phyloP scores from a whole-genome alignment of 2,888 invertebrate species.

The Megalurothrips usitatus region DNA sequence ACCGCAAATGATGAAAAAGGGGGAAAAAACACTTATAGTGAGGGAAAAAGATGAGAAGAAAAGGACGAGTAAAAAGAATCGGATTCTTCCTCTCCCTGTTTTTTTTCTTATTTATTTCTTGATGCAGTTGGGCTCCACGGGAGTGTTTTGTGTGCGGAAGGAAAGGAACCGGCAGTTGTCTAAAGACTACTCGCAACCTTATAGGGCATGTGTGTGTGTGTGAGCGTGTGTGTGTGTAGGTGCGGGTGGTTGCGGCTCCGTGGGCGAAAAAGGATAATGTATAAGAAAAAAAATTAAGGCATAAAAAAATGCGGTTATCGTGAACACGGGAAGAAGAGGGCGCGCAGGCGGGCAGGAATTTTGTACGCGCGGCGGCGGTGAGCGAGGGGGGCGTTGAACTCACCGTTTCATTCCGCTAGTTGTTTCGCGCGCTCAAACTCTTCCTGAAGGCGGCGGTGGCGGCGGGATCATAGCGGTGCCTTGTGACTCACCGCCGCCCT shows the following conservation, averaged over 20 bases:
- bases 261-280: not conserved
- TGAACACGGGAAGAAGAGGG: too few species aligned
- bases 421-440: too few species aligned
- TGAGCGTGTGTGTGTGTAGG: not conserved
- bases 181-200: not conserved
- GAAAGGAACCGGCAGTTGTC: not conserved
- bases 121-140: not conserved
- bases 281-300: not conserved
- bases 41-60: not conserved
- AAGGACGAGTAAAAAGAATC: not conserved
- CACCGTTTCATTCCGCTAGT: too few species aligned
- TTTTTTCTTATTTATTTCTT: not conserved
- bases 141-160: slow-evolving; percentile 11
- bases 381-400: too few species aligned
- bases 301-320: too few species aligned
- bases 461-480: too few species aligned
- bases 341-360: too few species aligned
- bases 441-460: too few species aligned
- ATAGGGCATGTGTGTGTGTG: not conserved
- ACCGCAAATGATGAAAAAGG: slow-evolving; percentile 14
- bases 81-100: not conserved
- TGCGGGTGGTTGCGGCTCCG: not conserved
- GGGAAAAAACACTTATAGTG: not conserved
- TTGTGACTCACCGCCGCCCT: too few species aligned
- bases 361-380: too few species aligned